These are phyloP conservation scores for Cosmia trapezina DNA, from an alignment of 2,888 invertebrate species.

Conservation along the genomic window DNA sequence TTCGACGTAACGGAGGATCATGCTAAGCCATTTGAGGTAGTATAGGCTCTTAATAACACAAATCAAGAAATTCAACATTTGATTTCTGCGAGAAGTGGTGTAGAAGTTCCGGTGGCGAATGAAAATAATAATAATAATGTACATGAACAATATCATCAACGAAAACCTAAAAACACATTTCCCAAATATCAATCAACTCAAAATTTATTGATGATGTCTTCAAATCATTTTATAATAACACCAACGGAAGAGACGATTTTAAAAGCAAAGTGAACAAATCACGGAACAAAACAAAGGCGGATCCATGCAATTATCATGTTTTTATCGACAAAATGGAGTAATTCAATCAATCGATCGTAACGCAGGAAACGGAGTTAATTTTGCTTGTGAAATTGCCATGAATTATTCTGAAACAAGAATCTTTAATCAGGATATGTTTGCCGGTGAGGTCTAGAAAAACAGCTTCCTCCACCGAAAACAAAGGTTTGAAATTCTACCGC, in stretches of 20 bases:
- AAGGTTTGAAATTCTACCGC: neutral
- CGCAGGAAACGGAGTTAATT: slow-evolving; percentile 63
- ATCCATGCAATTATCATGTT: slow-evolving; percentile 66
- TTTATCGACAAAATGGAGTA: slow-evolving; percentile 64
- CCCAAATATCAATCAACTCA: slow-evolving; percentile 16
- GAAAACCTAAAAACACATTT: slow-evolving; percentile 14
- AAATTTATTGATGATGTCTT: slow-evolving; percentile 24
- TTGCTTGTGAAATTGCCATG: slow-evolving; percentile 53
- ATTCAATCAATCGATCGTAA: slow-evolving; percentile 62
- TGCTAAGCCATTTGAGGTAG: no score
- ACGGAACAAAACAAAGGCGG: slow-evolving; percentile 58
- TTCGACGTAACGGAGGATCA: no score
- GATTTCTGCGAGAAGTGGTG: neutral
- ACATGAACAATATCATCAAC: neutral
- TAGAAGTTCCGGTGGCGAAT: neutral
- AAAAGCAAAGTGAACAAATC: slow-evolving; percentile 53
- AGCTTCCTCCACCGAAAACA: neutral
- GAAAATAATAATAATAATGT: neutral
- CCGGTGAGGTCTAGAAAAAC: slow-evolving; percentile 7
- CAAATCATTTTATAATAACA: slow-evolving; percentile 28
- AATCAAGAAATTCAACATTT: neutral
- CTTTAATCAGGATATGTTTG: slow-evolving; percentile 24
- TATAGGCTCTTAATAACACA: no score
- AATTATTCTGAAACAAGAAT: slow-evolving; percentile 31
- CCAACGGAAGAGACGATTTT: slow-evolving; percentile 41